Evolutionary conservation across 2,113 vertebrate genomes (phyloP).

Genomic region (Tamias sibiricus): DNA sequence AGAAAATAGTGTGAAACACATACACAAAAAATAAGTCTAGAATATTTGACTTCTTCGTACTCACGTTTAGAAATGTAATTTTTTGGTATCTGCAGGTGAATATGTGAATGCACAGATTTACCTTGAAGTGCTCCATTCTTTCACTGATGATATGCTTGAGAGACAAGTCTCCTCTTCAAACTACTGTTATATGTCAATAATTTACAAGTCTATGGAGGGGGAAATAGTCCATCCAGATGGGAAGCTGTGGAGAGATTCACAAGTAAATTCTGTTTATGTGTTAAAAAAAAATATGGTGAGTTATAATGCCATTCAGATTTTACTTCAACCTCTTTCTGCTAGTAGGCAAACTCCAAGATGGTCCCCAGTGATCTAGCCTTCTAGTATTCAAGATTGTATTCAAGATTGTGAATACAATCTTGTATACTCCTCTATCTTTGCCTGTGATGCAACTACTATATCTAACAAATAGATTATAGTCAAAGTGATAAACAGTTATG

Average conservation of each 20-base stretch:
- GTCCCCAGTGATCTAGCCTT: neutral
- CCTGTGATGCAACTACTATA: neutral
- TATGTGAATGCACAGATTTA: neutral
- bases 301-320: neutral
- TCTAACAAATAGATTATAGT: neutral
- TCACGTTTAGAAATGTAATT: neutral
- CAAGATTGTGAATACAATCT: no score
- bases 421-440: neutral
- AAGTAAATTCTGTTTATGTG: neutral
- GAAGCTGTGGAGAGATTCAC: neutral
- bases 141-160: neutral
- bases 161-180: neutral
- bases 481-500: neutral
- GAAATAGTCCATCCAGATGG: neutral
- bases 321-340: neutral
- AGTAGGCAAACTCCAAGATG: neutral
- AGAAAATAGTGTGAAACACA: conserved; percentile 26
- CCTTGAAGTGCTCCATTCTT: neutral
- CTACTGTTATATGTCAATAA: neutral
- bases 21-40: neutral
- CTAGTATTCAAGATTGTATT: no score
- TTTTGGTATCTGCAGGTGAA: neutral
- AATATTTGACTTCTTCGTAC: neutral
- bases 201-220: neutral
- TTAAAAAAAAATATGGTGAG: neutral